Base-by-base conservation (phyloP, 2,113 vertebrate genomes). In the Halichoeres trimaculatus region DNA sequence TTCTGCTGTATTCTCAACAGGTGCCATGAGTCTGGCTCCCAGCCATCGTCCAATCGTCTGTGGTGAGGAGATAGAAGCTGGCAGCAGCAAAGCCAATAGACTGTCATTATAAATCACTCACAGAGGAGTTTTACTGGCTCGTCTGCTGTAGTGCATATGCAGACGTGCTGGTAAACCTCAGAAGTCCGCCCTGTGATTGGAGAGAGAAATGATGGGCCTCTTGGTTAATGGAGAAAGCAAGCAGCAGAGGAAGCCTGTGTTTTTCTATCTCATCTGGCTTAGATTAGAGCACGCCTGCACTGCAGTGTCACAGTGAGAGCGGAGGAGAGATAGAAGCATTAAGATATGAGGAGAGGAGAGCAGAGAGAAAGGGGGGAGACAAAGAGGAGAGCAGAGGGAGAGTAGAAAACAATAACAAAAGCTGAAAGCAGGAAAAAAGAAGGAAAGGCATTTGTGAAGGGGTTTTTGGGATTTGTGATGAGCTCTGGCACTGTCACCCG, bases 201-300 rank as follows among this genome's bases (percentile, higher is more conserved):
- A 76, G 74, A 54, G 57, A 83, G 73, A 86, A 78, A 86, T 85
- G 85, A 86, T 65, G 86, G 85, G 79, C 73, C 78, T 87, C 70
- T 69, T 52, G 61, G 72, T 85, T 88, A 91, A 90, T 91, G 83
- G 84, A 20, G 63, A 86, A 82, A 86, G 79, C 76, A 85, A 84
- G 41, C 50, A 48, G 53, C 22, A 7, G 78, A 83, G 78, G 80
- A 85, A 78, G 84, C 72, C 64, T 70, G 74, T 88, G 87, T 90
- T 93, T 91, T 92, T 91, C 70, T 87, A 83, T 64, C 79, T 90
- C 92, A 91, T 94, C 93, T 94, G 89, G 91, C 73, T 92, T 87
- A 79, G 85, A 93, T 94, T 92, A 93, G 70, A 67, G 77, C 35
- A 56, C 14, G 76, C 68, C 74, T 79, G 79, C 62, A 40, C 82